These are phyloP conservation scores for Pheosia gnoma DNA, from an alignment of 2,888 invertebrate species.

Conservation along the genomic window DNA sequence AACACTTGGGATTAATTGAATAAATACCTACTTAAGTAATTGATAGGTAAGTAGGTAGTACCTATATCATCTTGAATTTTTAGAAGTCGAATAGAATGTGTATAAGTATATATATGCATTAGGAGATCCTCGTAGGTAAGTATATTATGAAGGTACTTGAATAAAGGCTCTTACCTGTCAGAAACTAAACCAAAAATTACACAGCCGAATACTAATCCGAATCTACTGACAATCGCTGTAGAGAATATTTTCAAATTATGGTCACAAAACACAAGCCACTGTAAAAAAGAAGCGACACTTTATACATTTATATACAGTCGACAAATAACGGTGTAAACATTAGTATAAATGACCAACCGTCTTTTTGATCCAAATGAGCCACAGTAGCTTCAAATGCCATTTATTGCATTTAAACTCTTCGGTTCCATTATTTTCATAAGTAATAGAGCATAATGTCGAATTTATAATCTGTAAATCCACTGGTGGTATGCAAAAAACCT, in stretches of 20 bases:
- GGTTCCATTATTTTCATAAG: constrained; percentile 48
- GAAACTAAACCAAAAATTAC: constrained; percentile 68
- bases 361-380: constrained; percentile 71
- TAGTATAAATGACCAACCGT: constrained; percentile 40
- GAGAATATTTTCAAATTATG: constrained; percentile 59
- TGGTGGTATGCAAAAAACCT: constrained; percentile 54
- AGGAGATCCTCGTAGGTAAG: neutral
- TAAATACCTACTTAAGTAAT: no score
- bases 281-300: constrained; percentile 21
- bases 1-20: no score
- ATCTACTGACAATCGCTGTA: constrained; percentile 65
- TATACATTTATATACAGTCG: neutral
- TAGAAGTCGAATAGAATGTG: neutral
- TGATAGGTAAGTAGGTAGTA: no score
- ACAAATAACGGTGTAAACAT: no score
- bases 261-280: constrained; percentile 74
- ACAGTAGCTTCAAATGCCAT: constrained; percentile 66
- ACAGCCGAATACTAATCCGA: constrained; percentile 69
- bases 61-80: no score
- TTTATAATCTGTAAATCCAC: constrained; percentile 47
- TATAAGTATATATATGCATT: neutral
- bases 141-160: neutral
- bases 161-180: constrained; percentile 57
- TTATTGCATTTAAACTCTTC: constrained; percentile 51
- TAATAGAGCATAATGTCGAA: constrained; percentile 55